Percentiles rank a stretch among this genome's conserved stretches.
Evolutionary conservation across 2,113 vertebrate species (phyloP).

Genomic region (human): GRCh38 chr11:85356501-85357000

Average conservation of each 20-base stretch:
- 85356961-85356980: not conserved
- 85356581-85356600: slow-evolving; percentile 10
- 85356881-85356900: not conserved
- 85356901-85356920: not conserved
- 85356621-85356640: slow-evolving; percentile 1
- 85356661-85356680: slow-evolving; percentile 17
- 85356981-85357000: not conserved
- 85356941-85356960: not conserved
- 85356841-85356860: not conserved
- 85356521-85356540: slow-evolving; percentile 35
- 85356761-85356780: no score
- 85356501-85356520: slow-evolving; percentile 47
- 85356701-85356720: not conserved
- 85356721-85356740: not conserved
- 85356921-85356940: not conserved
- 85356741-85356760: not conserved
- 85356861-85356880: not conserved
- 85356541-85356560: slow-evolving; percentile 7
- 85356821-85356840: no score
- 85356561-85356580: slow-evolving; percentile 53
- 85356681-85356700: not conserved
- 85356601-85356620: slow-evolving; percentile 43
- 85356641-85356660: not conserved
- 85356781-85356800: no score
- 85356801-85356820: no score